phyloP scores from a whole-genome alignment of 2,888 invertebrate genomes.

The Adela reaumurella region DNA sequence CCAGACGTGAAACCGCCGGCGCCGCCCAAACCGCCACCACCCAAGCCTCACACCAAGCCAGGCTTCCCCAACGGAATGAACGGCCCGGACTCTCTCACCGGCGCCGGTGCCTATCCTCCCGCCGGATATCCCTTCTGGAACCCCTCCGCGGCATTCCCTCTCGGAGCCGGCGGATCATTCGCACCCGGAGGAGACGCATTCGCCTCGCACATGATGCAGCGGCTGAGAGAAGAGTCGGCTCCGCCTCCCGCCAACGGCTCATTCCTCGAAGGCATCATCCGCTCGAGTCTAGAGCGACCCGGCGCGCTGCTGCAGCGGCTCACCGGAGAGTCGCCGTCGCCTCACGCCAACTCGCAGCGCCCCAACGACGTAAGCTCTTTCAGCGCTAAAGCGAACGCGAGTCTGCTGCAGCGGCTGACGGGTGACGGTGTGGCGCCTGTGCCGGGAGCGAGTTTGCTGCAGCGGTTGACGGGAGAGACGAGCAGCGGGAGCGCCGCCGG shows the following conservation, averaged over 20 bases:
- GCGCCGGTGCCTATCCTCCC: constrained; percentile 59
- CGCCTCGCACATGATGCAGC: constrained; percentile 78
- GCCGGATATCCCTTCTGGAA: constrained; percentile 79
- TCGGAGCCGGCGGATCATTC: constrained; percentile 36
- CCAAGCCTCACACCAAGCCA: constrained; percentile 45
- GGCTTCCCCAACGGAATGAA: constrained; percentile 59
- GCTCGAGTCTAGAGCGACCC: constrained; percentile 71
- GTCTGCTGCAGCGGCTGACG: constrained; percentile 60
- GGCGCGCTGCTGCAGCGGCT: constrained; percentile 26
- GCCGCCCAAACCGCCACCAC: constrained; percentile 44
- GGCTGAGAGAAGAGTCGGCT: constrained; percentile 68
- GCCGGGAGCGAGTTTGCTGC: constrained; percentile 29
- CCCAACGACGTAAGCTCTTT: constrained; percentile 68
- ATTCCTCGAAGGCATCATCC: constrained; percentile 79
- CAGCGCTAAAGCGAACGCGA: constrained; percentile 56
- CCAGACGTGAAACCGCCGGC: constrained; percentile 50
- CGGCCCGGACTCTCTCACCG: constrained; percentile 62
- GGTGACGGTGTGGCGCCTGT: constrained; percentile 60
- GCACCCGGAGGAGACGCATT: constrained; percentile 64
- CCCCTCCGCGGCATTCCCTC: constrained; percentile 52
- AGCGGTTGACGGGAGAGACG: constrained; percentile 28
- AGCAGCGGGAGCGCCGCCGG: constrained; percentile 61
- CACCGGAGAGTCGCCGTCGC: constrained; percentile 30
- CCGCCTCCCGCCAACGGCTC: constrained; percentile 70
- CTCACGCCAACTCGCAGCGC: constrained; percentile 64